These are phyloP conservation scores for Archaeoteleia sp. DNA, from an alignment of 2,888 invertebrate species.

Conservation along the genomic window DNA sequence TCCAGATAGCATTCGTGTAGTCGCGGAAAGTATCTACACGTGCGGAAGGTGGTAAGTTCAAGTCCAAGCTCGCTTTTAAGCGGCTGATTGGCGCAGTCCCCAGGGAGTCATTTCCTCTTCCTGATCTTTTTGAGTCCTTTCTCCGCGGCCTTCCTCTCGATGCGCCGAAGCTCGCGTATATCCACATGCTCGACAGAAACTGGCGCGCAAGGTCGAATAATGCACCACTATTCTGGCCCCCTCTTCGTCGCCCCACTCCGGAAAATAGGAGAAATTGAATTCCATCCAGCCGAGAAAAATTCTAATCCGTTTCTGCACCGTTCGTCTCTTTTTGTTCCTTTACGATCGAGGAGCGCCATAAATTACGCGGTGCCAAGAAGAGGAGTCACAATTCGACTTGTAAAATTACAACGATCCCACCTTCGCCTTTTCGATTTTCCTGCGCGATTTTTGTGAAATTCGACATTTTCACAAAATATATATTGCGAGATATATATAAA, in stretches of 20 bases:
- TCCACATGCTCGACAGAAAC: conserved; percentile 26
- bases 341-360: conserved; percentile 29
- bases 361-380: conserved; percentile 23
- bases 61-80: conserved; percentile 57
- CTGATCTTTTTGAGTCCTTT: conserved; percentile 61
- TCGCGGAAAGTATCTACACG: conserved; percentile 14
- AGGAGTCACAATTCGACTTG: conserved; percentile 2
- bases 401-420: too few species aligned
- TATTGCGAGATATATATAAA: too few species aligned
- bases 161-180: conserved; percentile 38
- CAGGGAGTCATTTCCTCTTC: conserved; percentile 66
- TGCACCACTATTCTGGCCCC: too few species aligned
- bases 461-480: too few species aligned
- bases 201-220: conserved; percentile 47
- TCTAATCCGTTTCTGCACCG: conserved; percentile 55
- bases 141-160: conserved; percentile 41
- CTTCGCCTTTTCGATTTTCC: too few species aligned
- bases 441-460: too few species aligned
- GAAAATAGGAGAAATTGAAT: conserved; percentile 58
- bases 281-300: conserved; percentile 58
- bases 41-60: conserved; percentile 54
- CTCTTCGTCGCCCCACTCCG: conserved; percentile 14
- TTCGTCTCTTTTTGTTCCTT: conserved; percentile 35
- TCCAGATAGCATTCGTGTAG: conserved; percentile 19
- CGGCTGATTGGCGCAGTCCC: conserved; percentile 70